Evolutionary conservation across 2,113 vertebrate species (phyloP).

Genomic region (Cheilinus undulatus): DNA sequence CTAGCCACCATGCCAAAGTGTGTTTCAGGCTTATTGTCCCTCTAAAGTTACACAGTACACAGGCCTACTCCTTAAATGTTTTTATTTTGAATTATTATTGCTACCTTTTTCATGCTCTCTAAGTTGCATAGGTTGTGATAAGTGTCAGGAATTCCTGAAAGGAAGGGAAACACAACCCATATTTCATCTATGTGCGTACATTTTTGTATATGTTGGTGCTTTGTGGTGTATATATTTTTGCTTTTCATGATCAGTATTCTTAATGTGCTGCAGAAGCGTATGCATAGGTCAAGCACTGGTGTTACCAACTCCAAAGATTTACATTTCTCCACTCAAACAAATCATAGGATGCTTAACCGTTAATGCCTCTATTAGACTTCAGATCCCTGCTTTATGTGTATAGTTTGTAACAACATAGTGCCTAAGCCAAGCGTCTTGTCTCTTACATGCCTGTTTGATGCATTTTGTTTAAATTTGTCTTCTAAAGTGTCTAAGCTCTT

Average conservation of each 20-base stretch:
- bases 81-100: background rate
- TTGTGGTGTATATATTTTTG: constrained; percentile 79
- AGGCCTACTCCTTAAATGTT: background rate
- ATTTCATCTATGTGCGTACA: constrained; percentile 43
- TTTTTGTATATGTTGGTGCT: constrained; percentile 80
- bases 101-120: background rate
- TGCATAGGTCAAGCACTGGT: constrained; percentile 65
- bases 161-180: background rate
- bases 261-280: constrained; percentile 48
- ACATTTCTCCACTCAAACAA: constrained; percentile 26
- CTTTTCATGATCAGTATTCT: constrained; percentile 59
- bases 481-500: constrained; percentile 20
- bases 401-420: constrained; percentile 36
- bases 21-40: background rate
- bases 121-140: background rate
- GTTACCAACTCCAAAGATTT: constrained; percentile 36
- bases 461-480: constrained; percentile 42
- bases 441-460: constrained; percentile 3
- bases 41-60: background rate
- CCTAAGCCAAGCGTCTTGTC: constrained; percentile 55
- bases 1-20: background rate
- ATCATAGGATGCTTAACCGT: constrained; percentile 3
- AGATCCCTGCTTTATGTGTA: constrained; percentile 9
- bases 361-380: background rate
- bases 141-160: background rate